Percentiles rank a stretch among this genome's conserved stretches.
These are phyloP conservation scores for Stegodyphus dumicola DNA, from an alignment of 1,140 invertebrate species.

Conservation along the genomic window DNA sequence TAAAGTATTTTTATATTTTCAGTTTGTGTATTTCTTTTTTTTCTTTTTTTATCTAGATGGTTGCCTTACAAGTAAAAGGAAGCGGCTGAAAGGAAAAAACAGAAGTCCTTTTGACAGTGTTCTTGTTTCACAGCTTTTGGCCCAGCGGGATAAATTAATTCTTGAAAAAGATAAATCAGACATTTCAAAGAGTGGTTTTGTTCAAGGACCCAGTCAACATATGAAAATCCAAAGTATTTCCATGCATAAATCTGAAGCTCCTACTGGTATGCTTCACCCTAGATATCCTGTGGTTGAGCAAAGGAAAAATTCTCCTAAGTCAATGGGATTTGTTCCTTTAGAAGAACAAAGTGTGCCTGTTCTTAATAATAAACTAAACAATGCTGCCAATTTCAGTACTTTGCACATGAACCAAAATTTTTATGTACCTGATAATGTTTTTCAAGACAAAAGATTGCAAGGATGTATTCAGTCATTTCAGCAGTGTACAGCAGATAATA, in stretches of 20 bases:
- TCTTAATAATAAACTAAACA: constrained; percentile 42
- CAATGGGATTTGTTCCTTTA: constrained; percentile 37
- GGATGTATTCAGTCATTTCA: constrained; percentile 47
- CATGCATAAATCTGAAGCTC: constrained; percentile 19
- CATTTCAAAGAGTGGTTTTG: constrained; percentile 9
- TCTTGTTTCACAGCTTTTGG: constrained; percentile 64
- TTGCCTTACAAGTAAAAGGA: constrained; percentile 53
- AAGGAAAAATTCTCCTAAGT: constrained; percentile 25
- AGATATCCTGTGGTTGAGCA: constrained; percentile 4
- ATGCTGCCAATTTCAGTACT: constrained; percentile 28
- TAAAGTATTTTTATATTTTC: background rate
- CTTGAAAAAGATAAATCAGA: constrained; percentile 52
- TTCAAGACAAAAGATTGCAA: constrained; percentile 49
- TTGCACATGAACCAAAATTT: constrained; percentile 44
- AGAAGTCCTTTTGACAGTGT: constrained; percentile 64
- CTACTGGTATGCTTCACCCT: background rate
- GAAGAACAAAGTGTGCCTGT: constrained; percentile 52
- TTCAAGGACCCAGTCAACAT: constrained; percentile 10
- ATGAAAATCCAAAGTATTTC: constrained; percentile 25
- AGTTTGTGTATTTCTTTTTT: background rate
- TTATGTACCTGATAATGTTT: constrained; percentile 55
- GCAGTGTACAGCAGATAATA: constrained; percentile 27
- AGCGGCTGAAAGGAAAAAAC: constrained; percentile 57
- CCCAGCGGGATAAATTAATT: constrained; percentile 63
- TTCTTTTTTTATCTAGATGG: constrained; percentile 34